phyloP scores from a whole-genome alignment of 2,888 invertebrate genomes.

The Agrochola circellaris region DNA sequence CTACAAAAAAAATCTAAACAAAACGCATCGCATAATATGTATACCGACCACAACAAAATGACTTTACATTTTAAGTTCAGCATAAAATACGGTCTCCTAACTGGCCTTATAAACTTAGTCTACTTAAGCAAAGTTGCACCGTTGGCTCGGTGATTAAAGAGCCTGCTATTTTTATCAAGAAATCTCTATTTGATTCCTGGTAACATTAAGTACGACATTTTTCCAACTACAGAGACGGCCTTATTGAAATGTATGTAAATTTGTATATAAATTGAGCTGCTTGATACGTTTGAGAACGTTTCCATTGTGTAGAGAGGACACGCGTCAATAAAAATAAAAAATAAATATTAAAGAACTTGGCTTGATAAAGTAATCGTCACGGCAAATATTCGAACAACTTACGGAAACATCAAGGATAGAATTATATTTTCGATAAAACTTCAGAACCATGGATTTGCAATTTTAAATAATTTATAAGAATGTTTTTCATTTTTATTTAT shows the following conservation, averaged over 20 bases:
- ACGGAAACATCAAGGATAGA: background rate
- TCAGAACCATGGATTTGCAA: no score
- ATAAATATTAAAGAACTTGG: background rate
- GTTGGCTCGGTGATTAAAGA: conserved; percentile 59
- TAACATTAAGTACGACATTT: conserved; percentile 77
- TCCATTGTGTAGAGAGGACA: conserved; percentile 70
- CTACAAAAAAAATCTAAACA: background rate
- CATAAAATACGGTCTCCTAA: conserved; percentile 28
- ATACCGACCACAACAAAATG: background rate
- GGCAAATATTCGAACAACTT: background rate
- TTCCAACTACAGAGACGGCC: conserved; percentile 74
- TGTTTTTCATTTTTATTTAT: no score
- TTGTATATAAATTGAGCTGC: conserved; percentile 76
- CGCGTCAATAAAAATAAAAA: background rate
- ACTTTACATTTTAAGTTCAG: conserved; percentile 22
- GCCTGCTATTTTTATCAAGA: conserved; percentile 74
- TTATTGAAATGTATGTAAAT: conserved; percentile 88
- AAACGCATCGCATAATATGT: background rate
- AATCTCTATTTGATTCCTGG: conserved; percentile 77
- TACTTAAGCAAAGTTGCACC: conserved; percentile 49
- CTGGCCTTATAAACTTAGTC: conserved; percentile 43
- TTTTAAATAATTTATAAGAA: no score
- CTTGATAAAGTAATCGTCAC: background rate
- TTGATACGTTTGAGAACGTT: conserved; percentile 70
- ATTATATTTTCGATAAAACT: no score